Conservation (phyloP, 2,797 vertebrate species). For the Leuciscus waleckii region DNA sequence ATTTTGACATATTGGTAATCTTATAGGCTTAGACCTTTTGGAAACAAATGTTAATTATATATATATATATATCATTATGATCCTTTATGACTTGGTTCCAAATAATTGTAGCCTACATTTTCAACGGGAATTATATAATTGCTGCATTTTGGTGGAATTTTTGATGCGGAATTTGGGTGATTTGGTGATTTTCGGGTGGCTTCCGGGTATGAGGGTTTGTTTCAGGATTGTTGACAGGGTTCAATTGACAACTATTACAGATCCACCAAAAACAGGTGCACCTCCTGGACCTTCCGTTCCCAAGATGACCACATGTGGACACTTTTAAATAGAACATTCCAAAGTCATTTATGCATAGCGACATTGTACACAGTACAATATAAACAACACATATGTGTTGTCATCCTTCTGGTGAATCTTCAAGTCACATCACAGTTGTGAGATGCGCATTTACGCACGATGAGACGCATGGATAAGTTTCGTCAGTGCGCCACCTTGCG, state of each 20-base stretch:
- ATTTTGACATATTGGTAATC: no score
- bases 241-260: background rate
- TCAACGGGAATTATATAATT: background rate
- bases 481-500: constrained; percentile 62
- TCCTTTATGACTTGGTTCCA: background rate
- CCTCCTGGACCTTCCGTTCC: background rate
- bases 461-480: constrained; percentile 40
- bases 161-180: background rate
- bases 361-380: background rate
- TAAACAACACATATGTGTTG: background rate
- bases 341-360: background rate
- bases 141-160: background rate
- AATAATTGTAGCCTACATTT: background rate
- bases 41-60: background rate
- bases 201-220: constrained; percentile 42
- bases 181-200: background rate
- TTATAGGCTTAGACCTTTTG: background rate
- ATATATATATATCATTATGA: background rate
- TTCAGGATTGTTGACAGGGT: constrained; percentile 78
- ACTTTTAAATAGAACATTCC: background rate
- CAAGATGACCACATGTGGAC: background rate
- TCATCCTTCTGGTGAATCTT: background rate
- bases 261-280: background rate
- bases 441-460: background rate
- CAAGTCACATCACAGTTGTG: background rate